A percentile compares a stretch with the other conserved stretches of the same genome.
Conservation (phyloP, 2,888 invertebrate genomes). For the Melanostoma scalare region DNA sequence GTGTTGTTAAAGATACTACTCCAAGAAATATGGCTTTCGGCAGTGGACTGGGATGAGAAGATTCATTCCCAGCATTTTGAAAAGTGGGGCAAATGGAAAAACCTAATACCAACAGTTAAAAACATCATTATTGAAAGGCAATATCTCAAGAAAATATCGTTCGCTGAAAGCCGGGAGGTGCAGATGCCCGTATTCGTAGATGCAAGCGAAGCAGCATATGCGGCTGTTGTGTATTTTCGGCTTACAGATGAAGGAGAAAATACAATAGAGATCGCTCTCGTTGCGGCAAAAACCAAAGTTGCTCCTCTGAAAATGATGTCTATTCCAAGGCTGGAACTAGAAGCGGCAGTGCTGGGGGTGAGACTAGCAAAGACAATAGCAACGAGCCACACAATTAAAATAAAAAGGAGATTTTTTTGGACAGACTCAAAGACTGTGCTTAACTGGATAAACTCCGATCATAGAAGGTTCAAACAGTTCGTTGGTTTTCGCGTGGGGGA, state of each 20-base stretch:
- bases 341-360: conserved; percentile 64
- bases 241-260: conserved; percentile 8
- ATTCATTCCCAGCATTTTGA: no score
- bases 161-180: not conserved
- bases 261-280: conserved; percentile 29
- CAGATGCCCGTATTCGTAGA: conserved; percentile 54
- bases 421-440: no score
- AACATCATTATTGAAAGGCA: not conserved
- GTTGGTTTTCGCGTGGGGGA: no score
- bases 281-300: conserved; percentile 66
- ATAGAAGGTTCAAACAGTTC: no score
- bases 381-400: no score
- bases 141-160: conserved; percentile 1
- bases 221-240: conserved; percentile 65
- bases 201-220: conserved; percentile 67
- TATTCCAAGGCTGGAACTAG: conserved; percentile 67
- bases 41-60: no score
- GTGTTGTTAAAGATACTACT: no score
- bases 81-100: no score
- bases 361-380: conserved; percentile 2
- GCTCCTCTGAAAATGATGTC: conserved; percentile 62
- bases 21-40: no score
- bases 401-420: no score
- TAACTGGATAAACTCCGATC: no score
- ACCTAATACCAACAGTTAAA: no score